phyloP scores from a whole-genome alignment of 2,113 vertebrate genomes.

The Neotoma lepida region DNA sequence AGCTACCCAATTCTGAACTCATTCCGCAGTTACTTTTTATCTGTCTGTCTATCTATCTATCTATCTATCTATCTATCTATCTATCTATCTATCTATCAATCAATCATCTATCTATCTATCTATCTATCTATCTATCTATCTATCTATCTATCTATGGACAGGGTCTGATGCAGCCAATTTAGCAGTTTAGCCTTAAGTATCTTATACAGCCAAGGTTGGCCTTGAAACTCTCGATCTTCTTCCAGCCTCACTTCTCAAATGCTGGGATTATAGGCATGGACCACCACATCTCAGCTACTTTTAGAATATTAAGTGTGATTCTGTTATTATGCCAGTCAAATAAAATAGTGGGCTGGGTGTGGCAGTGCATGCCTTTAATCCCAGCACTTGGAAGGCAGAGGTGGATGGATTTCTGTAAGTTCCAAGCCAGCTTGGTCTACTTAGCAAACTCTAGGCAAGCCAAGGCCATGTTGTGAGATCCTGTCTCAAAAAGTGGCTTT shows the following conservation, averaged over 20 bases:
- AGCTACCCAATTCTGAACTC: neutral
- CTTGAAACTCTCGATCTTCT: neutral
- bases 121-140: too few species aligned
- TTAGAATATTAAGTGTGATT: neutral
- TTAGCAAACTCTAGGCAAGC: neutral
- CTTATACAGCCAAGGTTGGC: neutral
- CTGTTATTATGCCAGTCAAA: neutral
- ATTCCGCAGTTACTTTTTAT: neutral
- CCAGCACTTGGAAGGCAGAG: neutral
- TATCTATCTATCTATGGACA: neutral
- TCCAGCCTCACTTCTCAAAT: neutral
- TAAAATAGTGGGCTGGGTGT: neutral
- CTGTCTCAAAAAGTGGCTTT: neutral
- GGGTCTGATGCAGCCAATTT: neutral
- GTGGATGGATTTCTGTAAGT: neutral
- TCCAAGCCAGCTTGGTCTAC: neutral
- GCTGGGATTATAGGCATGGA: neutral
- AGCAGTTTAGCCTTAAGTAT: neutral
- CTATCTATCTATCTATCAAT: too few species aligned
- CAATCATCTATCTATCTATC: too few species aligned
- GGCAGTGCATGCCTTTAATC: neutral
- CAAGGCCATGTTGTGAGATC: neutral
- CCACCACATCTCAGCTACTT: neutral
- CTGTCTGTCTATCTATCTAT: too few species aligned
- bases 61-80: too few species aligned